phyloP scores from a whole-genome alignment of 2,113 vertebrate species.

The Silurus meridionalis region DNA sequence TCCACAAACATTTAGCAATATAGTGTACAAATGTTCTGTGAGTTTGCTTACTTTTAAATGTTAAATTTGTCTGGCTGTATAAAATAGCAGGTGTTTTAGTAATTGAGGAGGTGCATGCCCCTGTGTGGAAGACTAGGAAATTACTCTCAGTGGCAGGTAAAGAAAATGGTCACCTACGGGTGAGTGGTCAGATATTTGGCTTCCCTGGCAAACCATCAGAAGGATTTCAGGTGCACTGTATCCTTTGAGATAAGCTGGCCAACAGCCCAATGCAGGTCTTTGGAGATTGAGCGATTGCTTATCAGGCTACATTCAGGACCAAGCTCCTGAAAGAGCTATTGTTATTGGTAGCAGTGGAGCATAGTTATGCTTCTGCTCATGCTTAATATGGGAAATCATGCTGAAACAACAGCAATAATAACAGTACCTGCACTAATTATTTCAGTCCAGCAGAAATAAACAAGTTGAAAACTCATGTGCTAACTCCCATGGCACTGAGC shows the following conservation, averaged over 20 bases:
- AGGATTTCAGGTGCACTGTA: constrained; percentile 47
- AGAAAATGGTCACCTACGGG: constrained; percentile 5
- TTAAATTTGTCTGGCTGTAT: not conserved
- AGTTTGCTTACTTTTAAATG: not conserved
- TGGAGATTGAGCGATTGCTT: constrained; percentile 39
- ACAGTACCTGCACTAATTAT: not conserved
- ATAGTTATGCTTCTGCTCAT: constrained; percentile 1
- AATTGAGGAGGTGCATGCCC: not conserved
- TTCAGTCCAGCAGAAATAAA: not conserved
- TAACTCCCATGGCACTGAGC: not conserved
- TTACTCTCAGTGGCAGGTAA: not conserved
- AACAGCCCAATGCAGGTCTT: constrained; percentile 16
- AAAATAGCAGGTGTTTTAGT: not conserved
- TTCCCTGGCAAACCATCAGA: constrained; percentile 43
- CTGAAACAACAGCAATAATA: not conserved
- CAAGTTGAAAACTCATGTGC: not conserved
- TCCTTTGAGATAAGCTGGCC: constrained; percentile 56
- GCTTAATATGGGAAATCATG: not conserved
- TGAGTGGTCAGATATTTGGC: constrained; percentile 13
- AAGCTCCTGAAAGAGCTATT: constrained; percentile 44
- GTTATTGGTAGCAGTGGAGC: constrained; percentile 13
- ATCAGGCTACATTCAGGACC: constrained; percentile 19
- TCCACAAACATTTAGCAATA: too few species aligned
- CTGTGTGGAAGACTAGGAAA: not conserved
- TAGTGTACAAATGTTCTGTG: not conserved